Evolutionary conservation across 2,888 invertebrate genomes (phyloP), one percentile per base, ranked within the genome.

Genomic region (Galerucella calmariensis): DNA sequence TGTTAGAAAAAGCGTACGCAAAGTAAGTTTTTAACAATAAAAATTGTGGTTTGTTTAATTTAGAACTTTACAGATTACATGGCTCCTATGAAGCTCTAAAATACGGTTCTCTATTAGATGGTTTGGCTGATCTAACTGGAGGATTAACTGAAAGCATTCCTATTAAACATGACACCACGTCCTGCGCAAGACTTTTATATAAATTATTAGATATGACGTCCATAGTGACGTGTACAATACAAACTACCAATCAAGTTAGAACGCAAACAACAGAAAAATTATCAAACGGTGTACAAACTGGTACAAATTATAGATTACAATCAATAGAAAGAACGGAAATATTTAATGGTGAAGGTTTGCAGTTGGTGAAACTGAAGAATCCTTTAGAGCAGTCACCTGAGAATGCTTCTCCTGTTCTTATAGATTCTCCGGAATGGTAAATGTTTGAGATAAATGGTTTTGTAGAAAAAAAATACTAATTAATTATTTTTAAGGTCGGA

Each of bases 11-110:
- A 87, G 97, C 97, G 0, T 97, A 97, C 81, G 97, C 97, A 74
- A 97, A 97, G 94, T 94, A 86, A 91, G 92, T 88, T 48, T 67
- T 10, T 4, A 48, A 12, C 0, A 12, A 14, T 10, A 48, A 12
- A 35, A 35, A 35, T 6, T 35, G 8, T 35, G 1, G 6, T 8
- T 35, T 35, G 35, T 2, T 35, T 35, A 8, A 35, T 0, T 6
- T 35, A 35, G 35, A 35, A 35, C n/a, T 68, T 86, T 88, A 14
- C 85, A 96, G 96, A 88, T 88, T 97, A 71, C 97, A 97, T 84
- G 97, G 97, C 5, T 97, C 97, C 0, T 97, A 97, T 87, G 97
- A 97, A 88, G 97, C 97, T 0, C 89, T 97, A 1, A 97, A 97
- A 84, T 97, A 97, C 84, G 96, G 96, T n/a, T 95, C 95, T 62